A percentile compares a stretch with the other conserved stretches of the same genome.
phyloP scores from a whole-genome alignment of 2,797 vertebrate genomes.

The Prionace glauca region DNA sequence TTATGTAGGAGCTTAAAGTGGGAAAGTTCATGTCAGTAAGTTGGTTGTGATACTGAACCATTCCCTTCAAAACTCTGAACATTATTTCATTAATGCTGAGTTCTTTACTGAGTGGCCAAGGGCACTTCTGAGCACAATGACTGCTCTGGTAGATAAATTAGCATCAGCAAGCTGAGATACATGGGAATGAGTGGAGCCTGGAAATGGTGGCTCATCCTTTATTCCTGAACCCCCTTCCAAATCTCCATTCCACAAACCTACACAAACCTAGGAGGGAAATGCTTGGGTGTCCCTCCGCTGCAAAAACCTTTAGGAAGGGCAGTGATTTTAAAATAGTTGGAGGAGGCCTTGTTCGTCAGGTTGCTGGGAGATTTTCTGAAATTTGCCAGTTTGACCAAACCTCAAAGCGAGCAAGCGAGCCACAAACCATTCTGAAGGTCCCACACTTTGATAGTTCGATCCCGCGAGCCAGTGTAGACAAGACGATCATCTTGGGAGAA shows the following conservation, averaged over 20 bases:
- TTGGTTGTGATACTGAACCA: no score
- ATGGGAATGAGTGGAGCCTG: not conserved
- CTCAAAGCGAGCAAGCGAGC: not conserved
- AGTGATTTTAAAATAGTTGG: not conserved
- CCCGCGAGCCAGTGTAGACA: conserved; percentile 60
- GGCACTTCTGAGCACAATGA: not conserved
- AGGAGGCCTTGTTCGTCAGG: not conserved
- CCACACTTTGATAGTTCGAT: conserved; percentile 69
- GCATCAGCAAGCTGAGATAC: not conserved
- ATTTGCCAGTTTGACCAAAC: not conserved
- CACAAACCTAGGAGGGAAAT: not conserved
- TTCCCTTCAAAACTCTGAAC: no score
- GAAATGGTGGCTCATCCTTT: not conserved
- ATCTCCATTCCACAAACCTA: not conserved
- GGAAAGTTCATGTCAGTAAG: not conserved
- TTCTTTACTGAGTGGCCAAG: not conserved
- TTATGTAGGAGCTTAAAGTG: not conserved
- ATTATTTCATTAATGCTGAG: not conserved
- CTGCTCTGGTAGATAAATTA: not conserved
- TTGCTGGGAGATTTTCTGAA: not conserved
- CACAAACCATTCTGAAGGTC: conserved; percentile 44
- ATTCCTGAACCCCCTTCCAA: not conserved
- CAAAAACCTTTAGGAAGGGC: not conserved
- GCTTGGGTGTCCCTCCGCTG: not conserved
- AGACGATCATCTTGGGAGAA: conserved; percentile 67